These are phyloP conservation scores for Shargacucullia verbasci DNA, from an alignment of 2,888 invertebrate genomes.

Conservation along the genomic window DNA sequence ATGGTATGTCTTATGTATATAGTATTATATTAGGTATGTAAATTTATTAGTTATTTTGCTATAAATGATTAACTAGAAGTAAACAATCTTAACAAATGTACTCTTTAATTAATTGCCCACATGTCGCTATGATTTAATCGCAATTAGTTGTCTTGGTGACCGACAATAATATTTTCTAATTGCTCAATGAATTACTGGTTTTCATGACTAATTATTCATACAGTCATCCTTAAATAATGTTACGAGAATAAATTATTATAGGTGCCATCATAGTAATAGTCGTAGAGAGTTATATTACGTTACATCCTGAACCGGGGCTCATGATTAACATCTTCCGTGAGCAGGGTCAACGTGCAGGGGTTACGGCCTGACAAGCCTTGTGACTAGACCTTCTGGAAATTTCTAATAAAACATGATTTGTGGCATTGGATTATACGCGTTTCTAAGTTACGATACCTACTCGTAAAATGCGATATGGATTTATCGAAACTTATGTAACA, in stretches of 20 bases:
- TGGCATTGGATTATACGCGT: slow-evolving; percentile 30
- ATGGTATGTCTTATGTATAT: too few relatives aligned
- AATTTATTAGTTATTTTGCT: slow-evolving; percentile 8
- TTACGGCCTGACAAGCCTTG: slow-evolving; percentile 72
- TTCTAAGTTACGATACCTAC: slow-evolving; percentile 22
- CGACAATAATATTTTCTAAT: slow-evolving; percentile 35
- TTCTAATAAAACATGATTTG: slow-evolving; percentile 56
- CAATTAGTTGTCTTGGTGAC: slow-evolving; percentile 22
- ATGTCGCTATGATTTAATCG: slow-evolving; percentile 28
- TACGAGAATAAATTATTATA: slow-evolving; percentile 44
- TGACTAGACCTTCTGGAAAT: slow-evolving; percentile 59
- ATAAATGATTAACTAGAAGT: slow-evolving; percentile 6
- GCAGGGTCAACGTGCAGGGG: slow-evolving; percentile 81
- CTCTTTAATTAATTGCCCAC: slow-evolving; percentile 32
- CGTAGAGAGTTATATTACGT: slow-evolving; percentile 57
- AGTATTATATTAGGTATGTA: too few relatives aligned
- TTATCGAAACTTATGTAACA: slow-evolving; percentile 36
- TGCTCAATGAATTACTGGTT: slow-evolving; percentile 29
- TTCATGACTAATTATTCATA: slow-evolving; percentile 36
- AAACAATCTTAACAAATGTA: slow-evolving; percentile 7
- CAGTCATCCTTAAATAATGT: slow-evolving; percentile 26
- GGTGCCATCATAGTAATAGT: slow-evolving; percentile 67
- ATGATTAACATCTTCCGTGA: slow-evolving; percentile 86
- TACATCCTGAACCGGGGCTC: slow-evolving; percentile 64
- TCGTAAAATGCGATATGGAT: slow-evolving; percentile 36